Conservation (phyloP, 2,113 vertebrate genomes). For the Rhadina sibilatrix region DNA sequence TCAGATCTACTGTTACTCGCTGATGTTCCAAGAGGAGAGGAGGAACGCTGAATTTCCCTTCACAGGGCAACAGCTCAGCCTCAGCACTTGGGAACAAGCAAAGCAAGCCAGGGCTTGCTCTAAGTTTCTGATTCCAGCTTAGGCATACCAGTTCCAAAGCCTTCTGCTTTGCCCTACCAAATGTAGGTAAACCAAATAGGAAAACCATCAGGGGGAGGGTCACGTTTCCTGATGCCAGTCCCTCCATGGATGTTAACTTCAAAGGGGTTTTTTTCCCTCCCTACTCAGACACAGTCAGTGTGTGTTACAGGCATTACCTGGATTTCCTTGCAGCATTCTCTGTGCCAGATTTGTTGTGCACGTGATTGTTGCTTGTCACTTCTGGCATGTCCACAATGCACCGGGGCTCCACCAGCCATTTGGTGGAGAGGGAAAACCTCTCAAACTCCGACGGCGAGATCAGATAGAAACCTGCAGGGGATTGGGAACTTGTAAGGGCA, state of each 20-base stretch:
- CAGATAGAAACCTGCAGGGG: conserved; percentile 88
- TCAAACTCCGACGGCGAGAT: conserved; percentile 97
- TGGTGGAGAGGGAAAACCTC: conserved; percentile 93
- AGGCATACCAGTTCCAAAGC: neutral
- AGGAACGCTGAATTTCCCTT: neutral
- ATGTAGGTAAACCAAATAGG: neutral
- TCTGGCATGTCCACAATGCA: conserved; percentile 80
- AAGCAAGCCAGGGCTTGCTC: neutral
- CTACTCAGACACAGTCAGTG: neutral
- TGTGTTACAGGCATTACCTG: conserved; percentile 68
- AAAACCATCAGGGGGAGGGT: neutral
- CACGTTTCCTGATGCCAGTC: neutral
- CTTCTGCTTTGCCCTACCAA: neutral
- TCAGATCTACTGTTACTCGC: neutral
- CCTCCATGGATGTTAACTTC: neutral
- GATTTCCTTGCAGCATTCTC: conserved; percentile 67
- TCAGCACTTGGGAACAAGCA: neutral
- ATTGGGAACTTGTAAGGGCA: neutral
- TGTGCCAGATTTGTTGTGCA: conserved; percentile 20
- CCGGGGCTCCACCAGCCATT: conserved; percentile 87
- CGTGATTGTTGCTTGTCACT: conserved; percentile 14
- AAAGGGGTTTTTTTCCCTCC: neutral
- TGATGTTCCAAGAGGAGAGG: neutral
- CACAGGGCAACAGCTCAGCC: neutral
- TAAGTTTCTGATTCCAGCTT: neutral